Evolutionary conservation across 2,888 invertebrate species (phyloP), one percentile per base, ranked within the genome.

Genomic region (Apodemia mormo): DNA sequence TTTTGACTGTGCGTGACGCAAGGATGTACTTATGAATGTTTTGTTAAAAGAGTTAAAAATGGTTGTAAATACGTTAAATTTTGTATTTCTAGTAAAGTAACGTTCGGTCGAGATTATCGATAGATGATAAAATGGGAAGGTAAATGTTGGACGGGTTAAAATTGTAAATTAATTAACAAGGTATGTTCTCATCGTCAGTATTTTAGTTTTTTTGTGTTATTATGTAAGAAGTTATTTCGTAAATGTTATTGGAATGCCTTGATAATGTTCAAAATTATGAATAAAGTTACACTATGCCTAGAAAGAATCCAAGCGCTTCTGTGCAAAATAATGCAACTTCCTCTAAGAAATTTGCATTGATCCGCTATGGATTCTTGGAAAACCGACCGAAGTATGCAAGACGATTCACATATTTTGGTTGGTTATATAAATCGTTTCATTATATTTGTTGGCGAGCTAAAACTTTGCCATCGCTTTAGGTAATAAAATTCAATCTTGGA

Each of bases 21-120:
- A 90, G 87, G 78, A 85, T 92, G 92, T 92, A 92, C 91, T 92
- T 92, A 92, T 92, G 89, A 89, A 86, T 86, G 87, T 87, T 92
- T 84, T 85, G 86, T 92, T 92, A 83, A 88, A 88, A 83, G 84
- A 84, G 76, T 85, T 85, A 87, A 88, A 89, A 90, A 91, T 87
- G 92, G 89, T 91, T 93, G 93, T 93, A 93, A 91, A 93, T 93
- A 93, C 93, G 93, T 93, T 93, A 93, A 93, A 92, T 92, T 93
- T 93, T 93, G 92, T 93, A 93, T 92, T 92, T 88, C 89, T 93
- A 93, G 92, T 88, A 86, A 89, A 91, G 92, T 90, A 90, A 88
- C 87, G 89, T 90, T 91, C 78, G 89, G 86, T 85, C 84, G 85
- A 86, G 83, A 83, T 82, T 86, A 87, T 86, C 87, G 84, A 86